These are phyloP conservation scores for Pemphredon lugubris DNA, from an alignment of 2,888 invertebrate species.

Conservation along the genomic window DNA sequence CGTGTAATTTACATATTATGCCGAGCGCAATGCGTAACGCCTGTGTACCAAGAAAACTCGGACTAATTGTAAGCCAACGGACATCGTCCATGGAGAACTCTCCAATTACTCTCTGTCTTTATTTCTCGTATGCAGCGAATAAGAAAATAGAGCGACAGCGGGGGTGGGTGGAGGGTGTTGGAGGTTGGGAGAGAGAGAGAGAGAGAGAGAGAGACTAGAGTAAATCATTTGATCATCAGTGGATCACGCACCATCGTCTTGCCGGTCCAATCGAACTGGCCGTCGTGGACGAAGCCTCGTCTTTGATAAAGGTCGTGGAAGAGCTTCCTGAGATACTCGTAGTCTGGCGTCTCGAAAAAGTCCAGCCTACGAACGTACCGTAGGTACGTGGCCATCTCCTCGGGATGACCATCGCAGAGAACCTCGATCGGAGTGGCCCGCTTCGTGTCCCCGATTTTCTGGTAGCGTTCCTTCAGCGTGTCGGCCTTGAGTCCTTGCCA, in stretches of 20 bases:
- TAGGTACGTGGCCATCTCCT: constrained; percentile 98
- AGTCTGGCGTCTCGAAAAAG: constrained; percentile 99
- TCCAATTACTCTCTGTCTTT: constrained; percentile 24
- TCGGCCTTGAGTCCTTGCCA: constrained; percentile 99
- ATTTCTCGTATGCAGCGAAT: constrained; percentile 37
- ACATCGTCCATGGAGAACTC: constrained; percentile 29
- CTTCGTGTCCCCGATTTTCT: constrained; percentile 99
- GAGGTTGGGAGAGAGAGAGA: too few relatives aligned
- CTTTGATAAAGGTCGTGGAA: constrained; percentile 96
- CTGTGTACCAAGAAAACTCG: neutral
- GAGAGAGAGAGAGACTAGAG: constrained; percentile 18
- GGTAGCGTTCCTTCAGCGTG: constrained; percentile 99
- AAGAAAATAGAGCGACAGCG: too few relatives aligned
- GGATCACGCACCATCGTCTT: constrained; percentile 84
- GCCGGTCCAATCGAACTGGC: constrained; percentile 98
- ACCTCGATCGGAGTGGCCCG: constrained; percentile 98
- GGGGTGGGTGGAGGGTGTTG: too few relatives aligned
- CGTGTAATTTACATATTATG: constrained; percentile 8
- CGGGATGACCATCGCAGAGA: constrained; percentile 92
- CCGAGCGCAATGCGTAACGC: neutral
- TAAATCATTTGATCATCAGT: constrained; percentile 29
- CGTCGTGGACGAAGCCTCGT: constrained; percentile 93
- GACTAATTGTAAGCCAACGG: constrained; percentile 26
- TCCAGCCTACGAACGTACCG: constrained; percentile 98
- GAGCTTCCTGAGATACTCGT: constrained; percentile 98